Evolutionary conservation across 2,113 vertebrate species (phyloP).

Genomic region (Manacus vitellinus): DNA sequence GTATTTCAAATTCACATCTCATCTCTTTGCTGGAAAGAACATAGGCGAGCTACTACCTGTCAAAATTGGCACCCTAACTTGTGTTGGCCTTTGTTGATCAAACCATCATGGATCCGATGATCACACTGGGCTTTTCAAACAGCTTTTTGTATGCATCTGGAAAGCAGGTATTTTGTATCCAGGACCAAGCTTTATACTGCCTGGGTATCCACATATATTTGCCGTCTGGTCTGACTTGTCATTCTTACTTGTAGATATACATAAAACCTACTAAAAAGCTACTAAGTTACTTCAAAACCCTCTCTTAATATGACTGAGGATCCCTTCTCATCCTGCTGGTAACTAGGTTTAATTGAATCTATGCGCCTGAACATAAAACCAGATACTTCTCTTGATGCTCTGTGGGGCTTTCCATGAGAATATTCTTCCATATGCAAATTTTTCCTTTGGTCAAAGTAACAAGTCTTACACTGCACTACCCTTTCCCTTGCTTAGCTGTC

Average conservation of each 20-base stretch:
- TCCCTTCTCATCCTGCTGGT: background rate
- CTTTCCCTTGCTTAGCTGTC: background rate
- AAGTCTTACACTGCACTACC: accelerated
- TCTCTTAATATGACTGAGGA: background rate
- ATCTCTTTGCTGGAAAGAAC: background rate
- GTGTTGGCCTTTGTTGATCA: background rate
- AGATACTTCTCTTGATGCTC: background rate
- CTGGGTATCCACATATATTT: background rate
- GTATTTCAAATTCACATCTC: background rate
- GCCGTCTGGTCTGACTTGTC: background rate
- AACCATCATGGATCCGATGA: background rate
- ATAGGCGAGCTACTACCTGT: background rate
- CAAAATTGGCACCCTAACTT: background rate
- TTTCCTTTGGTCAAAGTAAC: background rate
- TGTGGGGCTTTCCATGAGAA: background rate
- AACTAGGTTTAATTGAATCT: background rate
- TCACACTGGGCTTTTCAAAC: background rate
- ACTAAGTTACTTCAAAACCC: background rate
- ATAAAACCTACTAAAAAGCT: background rate
- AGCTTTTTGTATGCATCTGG: accelerated
- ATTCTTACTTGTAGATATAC: background rate
- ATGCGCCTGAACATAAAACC: background rate
- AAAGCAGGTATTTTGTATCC: background rate
- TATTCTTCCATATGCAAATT: background rate
- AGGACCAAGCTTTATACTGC: background rate